phyloP scores from a whole-genome alignment of 2,888 invertebrate genomes.

The Megamerina dolium region DNA sequence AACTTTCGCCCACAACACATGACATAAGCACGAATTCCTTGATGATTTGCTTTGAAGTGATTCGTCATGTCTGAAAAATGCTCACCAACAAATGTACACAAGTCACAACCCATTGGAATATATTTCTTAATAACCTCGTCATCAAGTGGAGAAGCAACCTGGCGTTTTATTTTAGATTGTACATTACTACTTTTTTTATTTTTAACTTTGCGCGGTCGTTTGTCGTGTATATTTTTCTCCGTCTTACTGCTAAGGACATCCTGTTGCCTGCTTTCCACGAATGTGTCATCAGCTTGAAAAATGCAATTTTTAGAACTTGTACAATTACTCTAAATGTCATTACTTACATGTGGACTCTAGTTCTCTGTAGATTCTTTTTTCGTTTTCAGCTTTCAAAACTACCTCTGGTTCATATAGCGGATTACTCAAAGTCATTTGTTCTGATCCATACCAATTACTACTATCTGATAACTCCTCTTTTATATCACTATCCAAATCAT shows the following conservation, averaged over 20 bases:
- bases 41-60: conserved; percentile 40
- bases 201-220: not conserved
- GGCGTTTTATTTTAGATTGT: too few relatives aligned
- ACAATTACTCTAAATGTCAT: too few relatives aligned
- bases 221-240: not conserved
- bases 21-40: conserved; percentile 34
- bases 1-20: conserved; percentile 46
- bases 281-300: not conserved
- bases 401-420: conserved; percentile 32
- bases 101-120: conserved; percentile 44
- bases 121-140: conserved; percentile 41
- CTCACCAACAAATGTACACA: conserved; percentile 36
- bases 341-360: too few relatives aligned
- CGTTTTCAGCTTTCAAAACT: not conserved
- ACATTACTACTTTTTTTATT: not conserved
- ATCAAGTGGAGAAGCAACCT: conserved; percentile 19
- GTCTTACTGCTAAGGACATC: not conserved
- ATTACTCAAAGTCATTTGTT: conserved; percentile 22
- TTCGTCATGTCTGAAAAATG: conserved; percentile 39
- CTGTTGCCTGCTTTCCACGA: not conserved
- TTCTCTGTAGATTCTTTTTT: too few relatives aligned
- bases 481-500: not conserved
- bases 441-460: not conserved
- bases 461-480: not conserved
- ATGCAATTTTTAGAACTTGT: too few relatives aligned